A percentile compares a stretch with the other conserved stretches of the same genome.
Evolutionary conservation across 2,888 invertebrate genomes (phyloP).

Genomic region (Megalurothrips usitatus): DNA sequence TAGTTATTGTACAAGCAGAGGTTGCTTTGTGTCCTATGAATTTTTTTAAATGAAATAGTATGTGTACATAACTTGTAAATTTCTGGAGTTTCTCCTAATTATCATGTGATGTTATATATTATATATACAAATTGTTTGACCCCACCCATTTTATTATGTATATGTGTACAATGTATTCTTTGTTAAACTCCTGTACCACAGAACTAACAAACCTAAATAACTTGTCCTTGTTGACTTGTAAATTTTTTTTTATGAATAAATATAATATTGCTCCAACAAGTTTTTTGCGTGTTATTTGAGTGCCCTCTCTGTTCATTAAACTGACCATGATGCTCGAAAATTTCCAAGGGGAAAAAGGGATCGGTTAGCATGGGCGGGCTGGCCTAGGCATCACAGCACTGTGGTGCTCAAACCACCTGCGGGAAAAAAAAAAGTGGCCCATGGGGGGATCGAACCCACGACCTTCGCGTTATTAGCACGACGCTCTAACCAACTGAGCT

Average conservation of each 20-base stretch:
- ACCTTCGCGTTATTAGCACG: too few relatives aligned
- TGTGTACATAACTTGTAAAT: not conserved
- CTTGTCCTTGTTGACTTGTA: conserved; percentile 14
- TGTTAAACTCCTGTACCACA: not conserved
- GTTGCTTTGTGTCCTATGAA: not conserved
- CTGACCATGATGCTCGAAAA: too few relatives aligned
- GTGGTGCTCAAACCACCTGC: too few relatives aligned
- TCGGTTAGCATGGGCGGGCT: too few relatives aligned
- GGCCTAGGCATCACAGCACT: too few relatives aligned
- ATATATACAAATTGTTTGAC: not conserved
- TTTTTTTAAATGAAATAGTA: not conserved
- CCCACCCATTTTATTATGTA: conserved; percentile 25
- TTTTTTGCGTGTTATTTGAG: too few relatives aligned
- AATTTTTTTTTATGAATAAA: conserved; percentile 11
- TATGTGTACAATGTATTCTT: conserved; percentile 13
- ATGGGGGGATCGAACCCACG: too few relatives aligned
- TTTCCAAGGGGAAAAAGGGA: too few relatives aligned
- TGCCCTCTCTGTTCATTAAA: too few relatives aligned
- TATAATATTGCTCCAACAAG: not conserved
- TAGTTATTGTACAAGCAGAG: not conserved
- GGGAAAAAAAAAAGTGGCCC: too few relatives aligned
- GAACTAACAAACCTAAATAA: not conserved
- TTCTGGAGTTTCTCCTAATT: not conserved
- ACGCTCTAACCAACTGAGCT: too few relatives aligned
- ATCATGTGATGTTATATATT: conserved; percentile 10